phyloP scores from a whole-genome alignment of 2,113 vertebrate genomes.

The Syrrhaptes paradoxus region DNA sequence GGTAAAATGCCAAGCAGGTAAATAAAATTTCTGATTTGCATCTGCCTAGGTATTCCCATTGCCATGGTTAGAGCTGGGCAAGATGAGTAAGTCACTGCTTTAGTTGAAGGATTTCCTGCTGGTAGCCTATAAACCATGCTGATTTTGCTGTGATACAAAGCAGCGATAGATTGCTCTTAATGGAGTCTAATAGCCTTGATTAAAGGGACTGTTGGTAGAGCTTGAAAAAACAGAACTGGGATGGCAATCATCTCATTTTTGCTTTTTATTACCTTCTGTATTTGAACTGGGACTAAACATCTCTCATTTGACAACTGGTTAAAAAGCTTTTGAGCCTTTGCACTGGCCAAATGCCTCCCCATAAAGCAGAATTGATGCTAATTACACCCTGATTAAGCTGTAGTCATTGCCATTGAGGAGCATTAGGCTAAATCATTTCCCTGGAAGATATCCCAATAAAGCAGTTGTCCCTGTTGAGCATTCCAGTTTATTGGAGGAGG shows the following conservation, averaged over 20 bases:
- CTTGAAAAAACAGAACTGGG: neutral
- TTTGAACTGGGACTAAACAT: slow-evolving; percentile 20
- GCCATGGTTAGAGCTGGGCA: neutral
- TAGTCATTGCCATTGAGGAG: slow-evolving; percentile 2
- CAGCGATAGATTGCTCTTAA: neutral
- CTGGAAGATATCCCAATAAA: slow-evolving; percentile 53
- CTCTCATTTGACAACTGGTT: slow-evolving; percentile 28
- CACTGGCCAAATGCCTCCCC: slow-evolving; percentile 42
- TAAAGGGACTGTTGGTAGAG: slow-evolving; percentile 2
- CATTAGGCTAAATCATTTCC: slow-evolving; percentile 56
- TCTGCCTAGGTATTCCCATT: neutral
- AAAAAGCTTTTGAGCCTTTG: slow-evolving; percentile 37
- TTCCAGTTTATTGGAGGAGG: neutral
- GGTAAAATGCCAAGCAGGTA: neutral
- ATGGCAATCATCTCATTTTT: slow-evolving; percentile 30
- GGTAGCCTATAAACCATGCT: neutral
- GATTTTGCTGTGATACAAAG: neutral
- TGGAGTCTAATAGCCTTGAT: neutral
- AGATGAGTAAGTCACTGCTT: neutral
- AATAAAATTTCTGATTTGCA: neutral
- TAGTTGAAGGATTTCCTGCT: neutral
- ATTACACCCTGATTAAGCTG: slow-evolving; percentile 54
- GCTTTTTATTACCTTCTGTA: slow-evolving; percentile 9
- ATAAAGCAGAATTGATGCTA: slow-evolving; percentile 58
- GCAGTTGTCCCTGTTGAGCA: slow-evolving; percentile 31